These are phyloP conservation scores for Harpalus rufipes DNA, from an alignment of 2,888 invertebrate species.

Conservation along the genomic window DNA sequence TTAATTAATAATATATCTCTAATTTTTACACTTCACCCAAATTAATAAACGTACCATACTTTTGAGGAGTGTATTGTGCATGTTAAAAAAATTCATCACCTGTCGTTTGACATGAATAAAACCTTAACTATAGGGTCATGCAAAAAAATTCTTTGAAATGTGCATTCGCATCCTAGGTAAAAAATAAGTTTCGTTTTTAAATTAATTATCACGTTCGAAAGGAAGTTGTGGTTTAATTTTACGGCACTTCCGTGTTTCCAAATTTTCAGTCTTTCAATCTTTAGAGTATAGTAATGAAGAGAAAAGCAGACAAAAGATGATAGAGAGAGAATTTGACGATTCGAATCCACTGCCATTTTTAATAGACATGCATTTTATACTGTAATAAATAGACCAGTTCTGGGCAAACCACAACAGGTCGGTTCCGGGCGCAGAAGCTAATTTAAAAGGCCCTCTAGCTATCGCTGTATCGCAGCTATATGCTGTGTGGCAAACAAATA, in stretches of 20 bases:
- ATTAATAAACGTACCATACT: no score
- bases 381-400: constrained; percentile 67
- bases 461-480: constrained; percentile 22
- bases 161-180: constrained; percentile 10
- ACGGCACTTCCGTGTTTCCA: constrained; percentile 61
- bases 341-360: constrained; percentile 62
- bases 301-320: constrained; percentile 39
- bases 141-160: not conserved
- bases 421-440: constrained; percentile 65
- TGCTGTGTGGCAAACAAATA: constrained; percentile 60
- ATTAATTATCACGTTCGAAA: constrained; percentile 25
- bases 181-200: constrained; percentile 30
- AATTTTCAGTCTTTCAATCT: constrained; percentile 38
- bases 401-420: constrained; percentile 61
- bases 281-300: constrained; percentile 51
- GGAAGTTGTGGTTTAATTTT: constrained; percentile 50
- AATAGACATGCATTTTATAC: constrained; percentile 65
- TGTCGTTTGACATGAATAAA: not conserved
- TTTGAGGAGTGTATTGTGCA: not conserved
- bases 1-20: no score
- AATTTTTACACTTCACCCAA: no score
- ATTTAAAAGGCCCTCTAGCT: constrained; percentile 64
- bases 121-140: not conserved
- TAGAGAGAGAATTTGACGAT: constrained; percentile 35
- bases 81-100: not conserved